A percentile compares a stretch with the other conserved stretches of the same genome.
Evolutionary conservation across 35 echinoderm and acorn worm genomes (phyloP).

Genomic region (Ptychodera flava): DNA sequence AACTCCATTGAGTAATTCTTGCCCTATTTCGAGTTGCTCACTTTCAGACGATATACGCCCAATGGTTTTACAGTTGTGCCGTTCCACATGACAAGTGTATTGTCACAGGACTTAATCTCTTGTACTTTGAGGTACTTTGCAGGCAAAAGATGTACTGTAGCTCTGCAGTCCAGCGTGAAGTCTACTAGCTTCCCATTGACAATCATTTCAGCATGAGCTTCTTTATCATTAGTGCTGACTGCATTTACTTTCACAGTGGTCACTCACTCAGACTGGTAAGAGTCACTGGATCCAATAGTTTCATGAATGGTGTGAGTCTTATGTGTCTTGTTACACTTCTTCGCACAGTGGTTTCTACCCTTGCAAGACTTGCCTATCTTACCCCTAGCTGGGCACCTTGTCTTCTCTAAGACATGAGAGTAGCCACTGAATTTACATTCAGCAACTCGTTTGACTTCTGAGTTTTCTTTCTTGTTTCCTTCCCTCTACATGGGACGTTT

Average conservation of each 20-base stretch:
- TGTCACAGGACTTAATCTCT: no score
- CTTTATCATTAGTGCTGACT: no score
- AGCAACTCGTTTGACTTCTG: neutral
- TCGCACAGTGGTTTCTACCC: constrained; percentile 22
- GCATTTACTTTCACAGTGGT: neutral
- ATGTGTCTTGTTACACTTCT: neutral
- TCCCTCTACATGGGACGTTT: neutral
- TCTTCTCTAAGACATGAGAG: no score
- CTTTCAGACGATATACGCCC: neutral
- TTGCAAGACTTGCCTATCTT: constrained; percentile 17
- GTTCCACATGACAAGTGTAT: no score
- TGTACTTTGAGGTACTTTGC: no score
- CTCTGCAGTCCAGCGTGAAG: constrained; percentile 12
- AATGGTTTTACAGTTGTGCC: neutral
- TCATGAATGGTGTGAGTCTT: constrained; percentile 4
- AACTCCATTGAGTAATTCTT: no score
- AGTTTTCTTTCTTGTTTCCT: no score
- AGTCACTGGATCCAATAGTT: neutral
- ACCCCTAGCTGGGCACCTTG: constrained; percentile 28
- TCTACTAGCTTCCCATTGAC: constrained; percentile 5
- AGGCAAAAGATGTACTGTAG: constrained; percentile 31
- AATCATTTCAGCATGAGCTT: no score
- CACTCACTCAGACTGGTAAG: constrained; percentile 28
- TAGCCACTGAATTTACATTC: no score
- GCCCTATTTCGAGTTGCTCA: neutral